A percentile compares a stretch with the other conserved stretches of the same genome.
Evolutionary conservation across 2,797 vertebrate species (phyloP).

Genomic region (Sebastes glaucus): DNA sequence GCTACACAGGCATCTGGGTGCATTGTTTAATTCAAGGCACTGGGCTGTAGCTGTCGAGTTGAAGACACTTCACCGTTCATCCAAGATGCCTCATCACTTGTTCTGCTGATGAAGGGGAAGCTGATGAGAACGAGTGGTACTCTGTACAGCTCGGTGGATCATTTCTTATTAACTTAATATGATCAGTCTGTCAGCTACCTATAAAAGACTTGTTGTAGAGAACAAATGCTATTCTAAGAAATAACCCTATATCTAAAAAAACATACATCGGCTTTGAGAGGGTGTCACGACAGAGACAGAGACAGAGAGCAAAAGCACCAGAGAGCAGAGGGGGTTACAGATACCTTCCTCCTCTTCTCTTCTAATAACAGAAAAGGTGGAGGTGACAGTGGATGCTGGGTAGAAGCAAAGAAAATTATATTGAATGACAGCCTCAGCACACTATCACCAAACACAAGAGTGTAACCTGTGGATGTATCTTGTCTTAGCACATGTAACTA

Average conservation of each 20-base stretch:
- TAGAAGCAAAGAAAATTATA: not conserved
- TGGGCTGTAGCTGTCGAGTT: not conserved
- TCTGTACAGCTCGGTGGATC: not conserved
- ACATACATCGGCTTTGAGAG: not conserved
- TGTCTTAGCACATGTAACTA: not conserved
- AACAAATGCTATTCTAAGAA: not conserved
- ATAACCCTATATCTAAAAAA: not conserved
- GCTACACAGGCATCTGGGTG: not conserved
- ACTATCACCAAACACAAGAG: not conserved
- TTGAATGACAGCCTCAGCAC: not conserved
- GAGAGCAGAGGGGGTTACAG: not conserved
- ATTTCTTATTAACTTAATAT: not conserved
- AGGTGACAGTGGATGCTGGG: not conserved
- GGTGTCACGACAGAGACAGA: not conserved
- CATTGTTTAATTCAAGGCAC: not conserved
- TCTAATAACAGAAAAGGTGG: not conserved
- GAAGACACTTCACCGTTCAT: not conserved
- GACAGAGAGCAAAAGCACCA: not conserved
- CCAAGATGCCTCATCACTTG: not conserved
- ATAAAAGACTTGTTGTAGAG: not conserved
- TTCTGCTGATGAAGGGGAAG: not conserved
- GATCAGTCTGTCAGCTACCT: not conserved
- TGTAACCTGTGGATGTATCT: not conserved
- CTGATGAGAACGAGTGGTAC: not conserved
- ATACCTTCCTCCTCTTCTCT: not conserved